Evolutionary conservation across 2,888 invertebrate genomes (phyloP).

Genomic region (Ophion ventricosus): DNA sequence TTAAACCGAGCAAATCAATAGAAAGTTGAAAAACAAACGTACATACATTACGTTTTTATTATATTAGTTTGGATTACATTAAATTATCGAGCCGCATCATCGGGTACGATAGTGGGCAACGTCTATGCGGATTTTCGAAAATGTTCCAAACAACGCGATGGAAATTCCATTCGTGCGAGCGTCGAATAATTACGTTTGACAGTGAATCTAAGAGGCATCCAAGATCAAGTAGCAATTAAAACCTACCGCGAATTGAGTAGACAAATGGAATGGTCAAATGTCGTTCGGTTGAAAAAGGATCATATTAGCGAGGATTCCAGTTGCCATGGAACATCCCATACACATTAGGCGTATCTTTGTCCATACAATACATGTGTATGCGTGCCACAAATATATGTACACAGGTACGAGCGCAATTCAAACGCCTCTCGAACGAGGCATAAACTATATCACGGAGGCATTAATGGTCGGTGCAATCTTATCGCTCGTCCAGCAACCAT

Average conservation of each 20-base stretch:
- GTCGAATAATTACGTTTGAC: too few relatives aligned
- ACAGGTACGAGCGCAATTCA: slow-evolving; percentile 52
- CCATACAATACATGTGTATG: background rate
- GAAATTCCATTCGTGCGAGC: background rate
- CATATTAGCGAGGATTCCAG: background rate
- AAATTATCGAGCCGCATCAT: too few relatives aligned
- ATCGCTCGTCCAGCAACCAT: slow-evolving; percentile 62
- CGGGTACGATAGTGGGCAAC: too few relatives aligned
- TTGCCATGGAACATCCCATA: background rate
- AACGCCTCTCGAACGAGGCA: slow-evolving; percentile 57
- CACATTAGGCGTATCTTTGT: background rate
- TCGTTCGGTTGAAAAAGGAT: background rate
- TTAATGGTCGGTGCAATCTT: slow-evolving; percentile 69
- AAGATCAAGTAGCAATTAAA: background rate
- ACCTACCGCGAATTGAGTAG: background rate
- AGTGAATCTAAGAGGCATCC: background rate
- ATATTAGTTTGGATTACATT: too few relatives aligned
- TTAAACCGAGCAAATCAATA: too few relatives aligned
- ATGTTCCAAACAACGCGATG: background rate
- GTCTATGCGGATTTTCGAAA: background rate
- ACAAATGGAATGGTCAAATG: background rate
- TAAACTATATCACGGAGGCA: slow-evolving; percentile 64
- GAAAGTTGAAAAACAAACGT: too few relatives aligned
- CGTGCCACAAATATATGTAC: slow-evolving; percentile 3
- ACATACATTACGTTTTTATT: too few relatives aligned